A percentile compares a stretch with the other conserved stretches of the same genome.
Evolutionary conservation across 2,797 vertebrate species (phyloP).

Genomic region (Bradypodion ventrale): DNA sequence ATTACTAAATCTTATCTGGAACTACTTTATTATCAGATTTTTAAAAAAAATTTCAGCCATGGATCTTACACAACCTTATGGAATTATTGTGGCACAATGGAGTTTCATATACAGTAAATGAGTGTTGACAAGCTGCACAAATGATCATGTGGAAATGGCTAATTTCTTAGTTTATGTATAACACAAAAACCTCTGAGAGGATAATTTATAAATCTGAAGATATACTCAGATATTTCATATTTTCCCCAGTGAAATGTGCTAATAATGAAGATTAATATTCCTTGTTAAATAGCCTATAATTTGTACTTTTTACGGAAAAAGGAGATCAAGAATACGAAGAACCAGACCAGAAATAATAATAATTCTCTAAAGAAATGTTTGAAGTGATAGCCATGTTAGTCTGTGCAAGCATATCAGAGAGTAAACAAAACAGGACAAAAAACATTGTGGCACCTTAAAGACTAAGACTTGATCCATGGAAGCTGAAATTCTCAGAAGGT

Average conservation of each 20-base stretch:
- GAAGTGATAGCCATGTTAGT: no score
- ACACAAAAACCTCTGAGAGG: conserved; percentile 49
- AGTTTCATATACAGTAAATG: conserved; percentile 46
- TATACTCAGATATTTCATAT: conserved; percentile 35
- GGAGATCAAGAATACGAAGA: conserved; percentile 34
- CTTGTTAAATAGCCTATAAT: conserved; percentile 39
- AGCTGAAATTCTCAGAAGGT: background rate
- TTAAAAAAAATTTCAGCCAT: conserved; percentile 24
- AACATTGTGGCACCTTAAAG: no score
- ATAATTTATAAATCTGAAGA: conserved; percentile 46
- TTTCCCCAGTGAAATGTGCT: conserved; percentile 40
- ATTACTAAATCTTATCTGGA: conserved; percentile 33
- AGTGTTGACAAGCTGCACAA: conserved; percentile 40
- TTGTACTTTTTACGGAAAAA: conserved; percentile 56
- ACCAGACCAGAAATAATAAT: background rate
- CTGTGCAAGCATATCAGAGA: no score
- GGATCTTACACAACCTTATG: conserved; percentile 38
- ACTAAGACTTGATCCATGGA: no score
- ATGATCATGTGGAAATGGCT: conserved; percentile 45
- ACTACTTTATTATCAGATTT: conserved; percentile 30
- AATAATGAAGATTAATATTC: conserved; percentile 49
- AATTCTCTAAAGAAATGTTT: no score
- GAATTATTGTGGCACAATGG: conserved; percentile 41
- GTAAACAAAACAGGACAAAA: no score
- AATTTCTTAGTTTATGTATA: conserved; percentile 62